These are phyloP conservation scores for Artibeus lituratus DNA, from an alignment of 2,797 vertebrate species.

Conservation along the genomic window DNA sequence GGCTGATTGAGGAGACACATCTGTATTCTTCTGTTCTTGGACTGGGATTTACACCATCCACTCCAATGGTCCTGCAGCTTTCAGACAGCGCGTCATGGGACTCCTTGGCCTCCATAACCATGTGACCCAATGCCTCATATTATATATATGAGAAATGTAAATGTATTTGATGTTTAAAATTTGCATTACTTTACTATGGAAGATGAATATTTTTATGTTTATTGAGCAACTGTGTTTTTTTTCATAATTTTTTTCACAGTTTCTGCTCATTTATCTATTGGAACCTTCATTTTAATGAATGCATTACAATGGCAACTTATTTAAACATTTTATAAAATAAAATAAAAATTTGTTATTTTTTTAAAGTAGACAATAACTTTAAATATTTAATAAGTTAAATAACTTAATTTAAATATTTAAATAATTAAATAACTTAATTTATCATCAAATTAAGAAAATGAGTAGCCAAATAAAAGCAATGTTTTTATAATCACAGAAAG, in stretches of 20 bases:
- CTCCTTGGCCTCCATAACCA: not conserved
- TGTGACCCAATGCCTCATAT: not conserved
- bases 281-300: not conserved
- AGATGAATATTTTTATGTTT: not conserved
- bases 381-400: no score
- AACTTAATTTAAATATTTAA: no score
- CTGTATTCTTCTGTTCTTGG: not conserved
- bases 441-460: not conserved
- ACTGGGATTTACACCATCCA: not conserved
- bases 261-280: not conserved
- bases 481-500: not conserved
- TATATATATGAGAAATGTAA: not conserved
- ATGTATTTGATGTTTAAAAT: not conserved
- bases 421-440: no score
- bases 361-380: not conserved
- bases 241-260: not conserved
- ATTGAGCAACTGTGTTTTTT: slow-evolving; percentile 8
- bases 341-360: not conserved
- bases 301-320: not conserved
- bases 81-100: not conserved
- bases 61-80: not conserved
- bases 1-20: not conserved
- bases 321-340: not conserved
- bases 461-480: slow-evolving; percentile 24
- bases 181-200: not conserved